phyloP scores from a whole-genome alignment of 2,797 vertebrate species.

The Chloroceryle inda region DNA sequence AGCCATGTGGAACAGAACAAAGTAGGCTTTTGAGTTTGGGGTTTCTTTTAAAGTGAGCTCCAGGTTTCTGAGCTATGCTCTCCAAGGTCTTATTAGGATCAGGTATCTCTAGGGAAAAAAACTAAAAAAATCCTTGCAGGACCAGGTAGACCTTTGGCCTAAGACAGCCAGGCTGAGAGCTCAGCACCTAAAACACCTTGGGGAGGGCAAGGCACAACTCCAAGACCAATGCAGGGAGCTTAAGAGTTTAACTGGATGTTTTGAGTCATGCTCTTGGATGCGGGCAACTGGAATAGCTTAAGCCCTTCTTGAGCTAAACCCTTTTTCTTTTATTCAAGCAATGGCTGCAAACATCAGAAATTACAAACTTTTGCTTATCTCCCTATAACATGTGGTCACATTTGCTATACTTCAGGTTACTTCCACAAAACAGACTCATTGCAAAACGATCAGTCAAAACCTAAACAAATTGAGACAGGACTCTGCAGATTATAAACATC shows the following conservation, averaged over 20 bases:
- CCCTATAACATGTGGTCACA: neutral
- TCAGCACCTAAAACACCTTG: neutral
- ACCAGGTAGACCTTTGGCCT: neutral
- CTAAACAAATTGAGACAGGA: neutral
- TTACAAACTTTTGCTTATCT: neutral
- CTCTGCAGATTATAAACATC: neutral
- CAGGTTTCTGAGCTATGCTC: neutral
- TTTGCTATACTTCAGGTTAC: neutral
- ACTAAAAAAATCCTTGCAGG: neutral
- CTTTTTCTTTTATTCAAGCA: neutral
- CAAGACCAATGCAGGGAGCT: neutral
- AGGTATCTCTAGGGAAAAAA: neutral
- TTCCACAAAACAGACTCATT: neutral
- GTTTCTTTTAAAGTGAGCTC: neutral
- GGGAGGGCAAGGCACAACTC: neutral
- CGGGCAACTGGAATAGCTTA: neutral
- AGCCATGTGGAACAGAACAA: accelerated
- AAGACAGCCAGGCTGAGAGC: neutral
- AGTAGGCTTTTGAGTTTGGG: neutral
- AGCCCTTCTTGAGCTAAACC: neutral
- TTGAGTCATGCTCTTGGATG: neutral
- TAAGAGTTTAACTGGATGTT: neutral
- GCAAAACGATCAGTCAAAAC: accelerated
- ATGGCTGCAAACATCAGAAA: neutral
- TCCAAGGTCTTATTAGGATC: neutral